These are phyloP conservation scores for Crypturellus undulatus DNA, from an alignment of 2,113 vertebrate genomes.

Conservation along the genomic window DNA sequence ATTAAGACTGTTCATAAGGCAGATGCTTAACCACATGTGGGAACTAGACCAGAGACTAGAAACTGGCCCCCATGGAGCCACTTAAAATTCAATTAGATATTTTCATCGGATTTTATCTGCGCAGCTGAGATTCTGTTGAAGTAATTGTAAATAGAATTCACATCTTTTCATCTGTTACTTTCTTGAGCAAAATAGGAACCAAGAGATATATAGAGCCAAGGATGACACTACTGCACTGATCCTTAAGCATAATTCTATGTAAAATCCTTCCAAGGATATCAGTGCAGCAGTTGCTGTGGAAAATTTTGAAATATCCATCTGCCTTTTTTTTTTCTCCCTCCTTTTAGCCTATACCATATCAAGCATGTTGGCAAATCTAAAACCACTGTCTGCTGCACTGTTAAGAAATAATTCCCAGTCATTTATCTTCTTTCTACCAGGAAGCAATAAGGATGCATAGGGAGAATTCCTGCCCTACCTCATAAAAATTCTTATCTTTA, in stretches of 20 bases:
- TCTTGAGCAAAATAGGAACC: neutral
- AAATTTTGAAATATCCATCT: neutral
- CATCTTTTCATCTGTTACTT: neutral
- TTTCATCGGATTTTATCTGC: neutral
- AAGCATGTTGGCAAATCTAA: neutral
- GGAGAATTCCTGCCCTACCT: neutral
- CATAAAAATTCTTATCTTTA: neutral
- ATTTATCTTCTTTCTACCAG: neutral
- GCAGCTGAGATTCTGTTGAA: neutral
- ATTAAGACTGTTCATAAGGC: neutral
- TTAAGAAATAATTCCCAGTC: neutral
- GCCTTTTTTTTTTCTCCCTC: neutral
- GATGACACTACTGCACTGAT: accelerated
- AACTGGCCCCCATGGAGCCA: neutral
- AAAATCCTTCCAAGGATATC: neutral
- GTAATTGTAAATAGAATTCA: neutral
- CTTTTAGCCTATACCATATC: neutral
- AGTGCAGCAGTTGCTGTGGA: neutral
- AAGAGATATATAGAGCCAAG: accelerated
- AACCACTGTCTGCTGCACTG: neutral
- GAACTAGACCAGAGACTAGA: neutral
- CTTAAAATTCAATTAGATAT: neutral
- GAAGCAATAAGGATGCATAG: neutral
- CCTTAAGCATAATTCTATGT: neutral
- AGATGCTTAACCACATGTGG: neutral